Evolutionary conservation across 2,113 vertebrate genomes (phyloP), one percentile per base, ranked within the genome.

Genomic region (Taxidea taxus): DNA sequence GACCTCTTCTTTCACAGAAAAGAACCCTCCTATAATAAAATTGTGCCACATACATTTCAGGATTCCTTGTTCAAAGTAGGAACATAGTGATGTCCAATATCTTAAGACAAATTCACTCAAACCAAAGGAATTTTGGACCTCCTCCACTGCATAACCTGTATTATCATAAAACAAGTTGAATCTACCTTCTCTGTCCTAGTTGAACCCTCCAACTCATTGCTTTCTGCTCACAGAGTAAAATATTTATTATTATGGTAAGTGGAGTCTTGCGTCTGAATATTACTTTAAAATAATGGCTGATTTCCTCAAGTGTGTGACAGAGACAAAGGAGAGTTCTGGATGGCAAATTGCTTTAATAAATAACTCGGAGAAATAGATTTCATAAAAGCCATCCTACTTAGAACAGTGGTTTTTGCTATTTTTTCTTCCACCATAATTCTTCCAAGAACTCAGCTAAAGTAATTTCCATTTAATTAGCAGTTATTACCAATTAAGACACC

Each of bases 311-410:
- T 51, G 12, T 78, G 16, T 47, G 25, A 84, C 47, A 89, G 49
- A 58, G 47, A 85, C 31, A 2, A 87, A 56, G 20, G 14, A 11
- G 42, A 47, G n/a, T 78, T 86, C 58, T 39, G n/a, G 7, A 21
- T 66, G 44, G 29, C 4, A 86, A 97, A 64, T 58, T 83, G 44
- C 68, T 58, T 87, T 74, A 90, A 74, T 86, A 95, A 93, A 80
- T 72, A 56, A 77, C 14, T 37, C 7, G 25, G 23, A 80, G 31
- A 82, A 92, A 83, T 29, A 39, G 14, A 72, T 89, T 82, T 62
- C 66, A 44, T 21, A 90, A 60, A 83, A 58, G 25, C 72, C 34
- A 64, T 4, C 4, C 10, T 66, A 66, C 7, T 14, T 44, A n/a
- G 4, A 5, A 66, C 13, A 49, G 23, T 34, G 2, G 56, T 34